A percentile compares a stretch with the other conserved stretches of the same genome.
Evolutionary conservation across 2,888 invertebrate genomes (phyloP).

Genomic region (Drosophila mulleri): DNA sequence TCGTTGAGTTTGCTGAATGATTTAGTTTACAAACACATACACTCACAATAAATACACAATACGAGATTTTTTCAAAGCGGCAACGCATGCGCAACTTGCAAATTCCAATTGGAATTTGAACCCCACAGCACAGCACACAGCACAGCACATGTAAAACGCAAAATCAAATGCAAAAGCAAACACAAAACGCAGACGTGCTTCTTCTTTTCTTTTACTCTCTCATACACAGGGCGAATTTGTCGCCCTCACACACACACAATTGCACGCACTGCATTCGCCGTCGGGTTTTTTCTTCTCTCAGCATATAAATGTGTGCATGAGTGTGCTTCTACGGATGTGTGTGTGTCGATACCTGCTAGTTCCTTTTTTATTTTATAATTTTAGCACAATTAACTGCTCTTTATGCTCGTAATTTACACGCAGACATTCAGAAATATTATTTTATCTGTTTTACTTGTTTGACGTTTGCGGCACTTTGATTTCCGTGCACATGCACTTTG

Average conservation of each 20-base stretch:
- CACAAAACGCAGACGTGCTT: conserved; percentile 45
- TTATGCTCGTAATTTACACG: conserved; percentile 7
- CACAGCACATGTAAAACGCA: conserved; percentile 39
- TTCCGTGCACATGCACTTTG: conserved; percentile 66
- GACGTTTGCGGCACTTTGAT: conserved; percentile 57
- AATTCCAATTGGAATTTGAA: conserved; percentile 77
- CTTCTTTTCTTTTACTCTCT: conserved; percentile 35
- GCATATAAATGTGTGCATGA: conserved; percentile 12
- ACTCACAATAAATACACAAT: conserved; percentile 23
- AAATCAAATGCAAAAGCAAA: conserved; percentile 61
- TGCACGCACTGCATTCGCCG: conserved; percentile 62
- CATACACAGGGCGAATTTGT: conserved; percentile 52
- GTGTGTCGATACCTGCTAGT: conserved; percentile 22
- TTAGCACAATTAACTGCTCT: conserved; percentile 24
- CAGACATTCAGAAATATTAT: conserved; percentile 15
- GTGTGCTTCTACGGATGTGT: conserved; percentile 6
- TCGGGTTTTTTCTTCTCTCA: conserved; percentile 47
- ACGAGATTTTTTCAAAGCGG: conserved; percentile 26
- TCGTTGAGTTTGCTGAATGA: conserved; percentile 20
- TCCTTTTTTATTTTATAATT: conserved; percentile 30
- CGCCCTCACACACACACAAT: conserved; percentile 56
- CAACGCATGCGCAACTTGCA: conserved; percentile 69
- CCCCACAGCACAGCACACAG: conserved; percentile 59
- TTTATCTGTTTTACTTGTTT: conserved; percentile 28
- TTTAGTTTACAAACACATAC: conserved; percentile 20